Evolutionary conservation across 2,888 invertebrate genomes (phyloP).

Genomic region (Kryphioiulus occultus): DNA sequence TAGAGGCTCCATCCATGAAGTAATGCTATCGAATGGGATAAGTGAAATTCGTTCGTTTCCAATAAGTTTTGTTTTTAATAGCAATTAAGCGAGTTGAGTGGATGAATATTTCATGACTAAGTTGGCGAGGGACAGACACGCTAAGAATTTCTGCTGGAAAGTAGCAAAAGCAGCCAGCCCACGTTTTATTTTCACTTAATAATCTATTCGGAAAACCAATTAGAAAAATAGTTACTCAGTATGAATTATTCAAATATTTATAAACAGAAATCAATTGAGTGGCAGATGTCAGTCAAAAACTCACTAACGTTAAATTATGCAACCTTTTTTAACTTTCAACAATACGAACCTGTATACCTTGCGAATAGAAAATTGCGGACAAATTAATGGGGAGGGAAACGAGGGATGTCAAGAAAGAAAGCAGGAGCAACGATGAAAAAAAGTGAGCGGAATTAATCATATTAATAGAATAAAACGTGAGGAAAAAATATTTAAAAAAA

Average conservation of each 20-base stretch:
- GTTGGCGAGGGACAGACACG: conserved; percentile 17
- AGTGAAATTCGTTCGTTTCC: conserved; percentile 3
- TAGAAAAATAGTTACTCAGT: conserved; percentile 20
- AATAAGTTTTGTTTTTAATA: conserved; percentile 4
- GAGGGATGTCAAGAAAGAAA: not conserved
- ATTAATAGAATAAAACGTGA: conserved; percentile 14
- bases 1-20: not conserved
- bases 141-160: not conserved
- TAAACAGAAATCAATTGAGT: conserved; percentile 19
- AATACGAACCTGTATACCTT: conserved; percentile 26
- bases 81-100: conserved; percentile 8
- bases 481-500: not conserved
- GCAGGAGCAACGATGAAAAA: not conserved
- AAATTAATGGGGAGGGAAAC: not conserved
- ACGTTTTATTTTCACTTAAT: conserved; percentile 17
- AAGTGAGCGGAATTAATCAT: not conserved
- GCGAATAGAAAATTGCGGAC: conserved; percentile 19
- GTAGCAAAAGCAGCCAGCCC: not conserved
- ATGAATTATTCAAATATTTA: conserved; percentile 35
- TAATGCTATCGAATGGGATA: not conserved
- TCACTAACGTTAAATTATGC: conserved; percentile 35
- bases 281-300: conserved; percentile 31
- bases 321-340: conserved; percentile 35
- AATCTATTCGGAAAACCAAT: conserved; percentile 31
- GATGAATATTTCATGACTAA: conserved; percentile 1